phyloP scores from a whole-genome alignment of 2,113 vertebrate genomes.

The Siniperca knerii region DNA sequence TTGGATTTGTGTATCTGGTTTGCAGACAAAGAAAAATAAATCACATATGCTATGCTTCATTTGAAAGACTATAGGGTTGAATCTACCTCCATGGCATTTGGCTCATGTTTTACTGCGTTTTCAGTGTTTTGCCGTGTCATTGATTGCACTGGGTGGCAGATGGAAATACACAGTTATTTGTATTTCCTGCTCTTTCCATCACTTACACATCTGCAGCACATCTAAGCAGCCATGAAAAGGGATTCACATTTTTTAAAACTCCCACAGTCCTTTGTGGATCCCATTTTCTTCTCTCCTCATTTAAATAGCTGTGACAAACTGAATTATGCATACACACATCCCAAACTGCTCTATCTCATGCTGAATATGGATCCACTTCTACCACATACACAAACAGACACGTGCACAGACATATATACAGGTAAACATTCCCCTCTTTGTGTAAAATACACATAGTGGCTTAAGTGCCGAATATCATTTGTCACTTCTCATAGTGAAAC shows the following conservation, averaged over 20 bases:
- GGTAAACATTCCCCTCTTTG: not conserved
- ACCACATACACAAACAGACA: not conserved
- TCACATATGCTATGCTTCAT: constrained; percentile 6
- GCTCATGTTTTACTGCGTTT: constrained; percentile 31
- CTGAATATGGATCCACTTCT: constrained; percentile 15
- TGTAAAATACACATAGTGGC: not conserved
- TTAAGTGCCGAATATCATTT: constrained; percentile 2
- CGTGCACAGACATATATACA: not conserved
- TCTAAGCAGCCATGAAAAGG: constrained; percentile 67
- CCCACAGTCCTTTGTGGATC: constrained; percentile 51
- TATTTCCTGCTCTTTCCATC: constrained; percentile 33
- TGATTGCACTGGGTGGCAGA: constrained; percentile 24
- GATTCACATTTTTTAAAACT: constrained; percentile 57
- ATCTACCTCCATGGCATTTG: constrained; percentile 22
- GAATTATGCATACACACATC: constrained; percentile 56
- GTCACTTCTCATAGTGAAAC: constrained; percentile 15
- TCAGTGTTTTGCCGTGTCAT: constrained; percentile 18
- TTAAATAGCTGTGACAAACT: constrained; percentile 61
- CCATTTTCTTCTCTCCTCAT: constrained; percentile 52
- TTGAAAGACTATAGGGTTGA: constrained; percentile 19
- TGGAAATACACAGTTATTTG: constrained; percentile 35
- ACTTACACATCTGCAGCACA: constrained; percentile 49
- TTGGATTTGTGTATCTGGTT: constrained; percentile 55
- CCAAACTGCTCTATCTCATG: constrained; percentile 30
- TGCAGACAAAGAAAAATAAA: constrained; percentile 27